These are phyloP conservation scores for Tapirus terrestris DNA, from an alignment of 2,113 vertebrate genomes.

Conservation along the genomic window DNA sequence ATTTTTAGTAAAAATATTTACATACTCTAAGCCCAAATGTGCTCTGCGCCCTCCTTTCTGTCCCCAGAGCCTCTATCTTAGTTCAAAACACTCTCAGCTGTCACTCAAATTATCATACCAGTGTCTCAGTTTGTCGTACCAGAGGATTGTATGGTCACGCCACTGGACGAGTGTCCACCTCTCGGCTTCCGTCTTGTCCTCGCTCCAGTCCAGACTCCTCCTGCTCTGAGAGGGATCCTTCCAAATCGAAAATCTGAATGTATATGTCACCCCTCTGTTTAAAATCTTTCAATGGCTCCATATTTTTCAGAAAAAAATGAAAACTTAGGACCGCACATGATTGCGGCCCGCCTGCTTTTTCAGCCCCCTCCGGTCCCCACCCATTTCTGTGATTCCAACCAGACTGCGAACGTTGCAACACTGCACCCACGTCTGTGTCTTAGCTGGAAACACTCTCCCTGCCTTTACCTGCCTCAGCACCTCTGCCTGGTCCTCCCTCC, in stretches of 20 bases:
- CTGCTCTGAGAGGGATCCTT: not conserved
- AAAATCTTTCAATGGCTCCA: not conserved
- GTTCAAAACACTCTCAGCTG: not conserved
- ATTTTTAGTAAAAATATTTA: not conserved
- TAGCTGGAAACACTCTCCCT: not conserved
- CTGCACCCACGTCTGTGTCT: accelerated
- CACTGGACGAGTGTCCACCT: not conserved
- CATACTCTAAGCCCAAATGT: not conserved
- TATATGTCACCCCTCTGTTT: not conserved
- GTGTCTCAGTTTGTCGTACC: too few relatives aligned
- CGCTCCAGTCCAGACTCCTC: not conserved
- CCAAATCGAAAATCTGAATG: not conserved
- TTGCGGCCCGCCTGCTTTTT: not conserved
- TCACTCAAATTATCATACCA: not conserved
- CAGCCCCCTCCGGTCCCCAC: too few relatives aligned
- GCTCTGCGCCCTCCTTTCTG: not conserved
- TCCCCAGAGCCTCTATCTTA: not conserved
- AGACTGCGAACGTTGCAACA: accelerated
- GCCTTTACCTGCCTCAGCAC: not conserved
- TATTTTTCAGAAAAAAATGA: not conserved
- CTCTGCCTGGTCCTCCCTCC: not conserved
- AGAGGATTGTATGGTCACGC: too few relatives aligned
- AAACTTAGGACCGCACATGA: not conserved
- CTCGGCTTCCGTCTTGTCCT: not conserved
- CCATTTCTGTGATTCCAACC: not conserved